phyloP scores from a whole-genome alignment of 2,888 invertebrate species.

The Heliothis peltigera region DNA sequence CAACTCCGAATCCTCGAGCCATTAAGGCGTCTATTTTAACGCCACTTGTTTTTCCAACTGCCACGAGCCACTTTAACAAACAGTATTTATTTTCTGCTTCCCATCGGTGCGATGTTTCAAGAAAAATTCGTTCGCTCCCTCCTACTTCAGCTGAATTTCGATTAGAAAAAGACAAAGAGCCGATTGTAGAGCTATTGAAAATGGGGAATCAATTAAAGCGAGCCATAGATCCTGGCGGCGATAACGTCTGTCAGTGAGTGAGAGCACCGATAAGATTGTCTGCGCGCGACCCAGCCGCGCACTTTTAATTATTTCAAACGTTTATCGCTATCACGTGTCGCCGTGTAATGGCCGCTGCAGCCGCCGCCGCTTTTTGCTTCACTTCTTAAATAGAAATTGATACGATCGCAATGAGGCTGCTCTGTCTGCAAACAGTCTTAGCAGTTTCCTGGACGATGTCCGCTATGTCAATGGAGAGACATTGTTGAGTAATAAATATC shows the following conservation, averaged over 20 bases:
- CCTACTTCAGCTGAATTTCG: constrained; percentile 79
- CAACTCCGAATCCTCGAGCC: constrained; percentile 53
- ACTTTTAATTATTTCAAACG: constrained; percentile 77
- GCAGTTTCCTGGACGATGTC: neutral
- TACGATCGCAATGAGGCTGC: constrained; percentile 1
- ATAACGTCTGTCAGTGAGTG: constrained; percentile 81
- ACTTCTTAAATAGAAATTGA: constrained; percentile 25
- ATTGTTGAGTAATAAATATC: constrained; percentile 46
- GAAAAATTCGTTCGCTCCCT: constrained; percentile 78
- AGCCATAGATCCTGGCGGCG: constrained; percentile 83
- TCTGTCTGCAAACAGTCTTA: neutral
- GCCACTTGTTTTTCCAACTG: constrained; percentile 69
- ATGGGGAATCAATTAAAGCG: constrained; percentile 88
- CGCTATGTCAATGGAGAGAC: neutral
- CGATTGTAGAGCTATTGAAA: constrained; percentile 78
- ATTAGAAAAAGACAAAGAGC: constrained; percentile 86
- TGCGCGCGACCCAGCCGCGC: constrained; percentile 52
- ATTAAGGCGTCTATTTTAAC: constrained; percentile 66
- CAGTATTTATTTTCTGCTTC: constrained; percentile 76
- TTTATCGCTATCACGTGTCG: constrained; percentile 63
- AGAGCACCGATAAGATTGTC: constrained; percentile 76
- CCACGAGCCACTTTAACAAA: constrained; percentile 72
- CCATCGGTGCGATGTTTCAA: constrained; percentile 73
- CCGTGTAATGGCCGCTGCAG: constrained; percentile 40
- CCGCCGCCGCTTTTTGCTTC: constrained; percentile 6